phyloP scores from a whole-genome alignment of 2,888 invertebrate genomes.

The Rhogogaster chlorosoma region DNA sequence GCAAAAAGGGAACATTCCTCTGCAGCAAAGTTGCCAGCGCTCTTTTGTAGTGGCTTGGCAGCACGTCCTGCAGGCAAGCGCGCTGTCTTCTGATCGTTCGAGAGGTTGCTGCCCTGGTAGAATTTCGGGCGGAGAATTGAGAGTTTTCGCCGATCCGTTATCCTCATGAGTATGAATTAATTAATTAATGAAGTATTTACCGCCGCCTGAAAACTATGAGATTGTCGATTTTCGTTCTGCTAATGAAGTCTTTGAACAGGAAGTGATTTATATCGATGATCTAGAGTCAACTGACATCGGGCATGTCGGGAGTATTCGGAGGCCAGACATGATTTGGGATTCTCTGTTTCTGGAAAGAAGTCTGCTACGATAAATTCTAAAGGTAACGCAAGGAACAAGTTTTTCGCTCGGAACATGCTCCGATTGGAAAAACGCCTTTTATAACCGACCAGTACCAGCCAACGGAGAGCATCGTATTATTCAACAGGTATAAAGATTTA shows the following conservation, averaged over 20 bases:
- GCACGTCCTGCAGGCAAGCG: slow-evolving; percentile 14
- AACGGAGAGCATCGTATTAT: slow-evolving; percentile 24
- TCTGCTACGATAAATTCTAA: slow-evolving; percentile 13
- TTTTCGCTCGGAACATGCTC: slow-evolving; percentile 26
- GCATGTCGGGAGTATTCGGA: neutral
- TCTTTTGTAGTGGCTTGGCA: slow-evolving; percentile 19
- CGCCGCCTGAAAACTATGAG: neutral
- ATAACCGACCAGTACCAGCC: slow-evolving; percentile 32
- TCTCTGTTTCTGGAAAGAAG: slow-evolving; percentile 33
- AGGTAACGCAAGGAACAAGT: slow-evolving; percentile 30
- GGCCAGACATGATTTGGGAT: neutral
- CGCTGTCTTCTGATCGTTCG: slow-evolving; percentile 1
- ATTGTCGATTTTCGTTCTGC: neutral
- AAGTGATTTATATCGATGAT: neutral
- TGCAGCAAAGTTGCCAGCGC: slow-evolving; percentile 50
- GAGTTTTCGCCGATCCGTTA: neutral
- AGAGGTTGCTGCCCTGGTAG: slow-evolving; percentile 16
- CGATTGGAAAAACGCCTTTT: slow-evolving; percentile 41
- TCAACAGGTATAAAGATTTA: slow-evolving; percentile 39
- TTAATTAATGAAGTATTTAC: neutral
- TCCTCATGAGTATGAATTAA: neutral
- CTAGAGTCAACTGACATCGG: neutral
- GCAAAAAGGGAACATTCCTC: slow-evolving; percentile 61
- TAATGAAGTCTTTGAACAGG: neutral
- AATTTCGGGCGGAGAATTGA: slow-evolving; percentile 8